A percentile compares a stretch with the other conserved stretches of the same genome.
Conservation (phyloP, 2,113 vertebrate genomes). For the Orcinus orca region DNA sequence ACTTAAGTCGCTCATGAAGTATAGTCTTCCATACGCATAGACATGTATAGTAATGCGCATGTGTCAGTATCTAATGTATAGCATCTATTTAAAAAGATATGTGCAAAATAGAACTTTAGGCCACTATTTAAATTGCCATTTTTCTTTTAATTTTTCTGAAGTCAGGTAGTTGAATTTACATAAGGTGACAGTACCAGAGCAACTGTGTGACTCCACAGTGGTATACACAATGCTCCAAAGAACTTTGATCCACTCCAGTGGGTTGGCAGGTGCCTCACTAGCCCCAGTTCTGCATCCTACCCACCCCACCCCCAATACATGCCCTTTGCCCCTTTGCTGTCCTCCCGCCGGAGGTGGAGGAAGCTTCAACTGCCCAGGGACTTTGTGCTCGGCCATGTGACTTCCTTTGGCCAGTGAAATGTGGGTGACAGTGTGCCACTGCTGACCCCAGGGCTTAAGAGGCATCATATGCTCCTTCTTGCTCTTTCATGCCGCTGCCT, state of each 20-base stretch:
- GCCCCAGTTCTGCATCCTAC: neutral
- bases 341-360: neutral
- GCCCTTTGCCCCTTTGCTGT: neutral
- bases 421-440: neutral
- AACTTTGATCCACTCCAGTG: neutral
- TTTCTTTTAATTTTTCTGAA: neutral
- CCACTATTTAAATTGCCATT: neutral
- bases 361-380: neutral
- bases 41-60: neutral
- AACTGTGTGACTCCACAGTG: accelerated
- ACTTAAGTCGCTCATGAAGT: neutral
- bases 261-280: no score
- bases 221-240: neutral
- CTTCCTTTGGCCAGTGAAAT: neutral
- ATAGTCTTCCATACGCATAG: neutral
- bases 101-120: neutral
- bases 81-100: neutral
- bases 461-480: neutral
- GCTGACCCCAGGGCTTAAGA: neutral
- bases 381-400: neutral
- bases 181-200: neutral
- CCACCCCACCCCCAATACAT: neutral
- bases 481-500: neutral
- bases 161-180: neutral
- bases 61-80: neutral